A percentile compares a stretch with the other conserved stretches of the same genome.
phyloP scores from a whole-genome alignment of 2,888 invertebrate genomes.

The Synanthedon myopaeformis region DNA sequence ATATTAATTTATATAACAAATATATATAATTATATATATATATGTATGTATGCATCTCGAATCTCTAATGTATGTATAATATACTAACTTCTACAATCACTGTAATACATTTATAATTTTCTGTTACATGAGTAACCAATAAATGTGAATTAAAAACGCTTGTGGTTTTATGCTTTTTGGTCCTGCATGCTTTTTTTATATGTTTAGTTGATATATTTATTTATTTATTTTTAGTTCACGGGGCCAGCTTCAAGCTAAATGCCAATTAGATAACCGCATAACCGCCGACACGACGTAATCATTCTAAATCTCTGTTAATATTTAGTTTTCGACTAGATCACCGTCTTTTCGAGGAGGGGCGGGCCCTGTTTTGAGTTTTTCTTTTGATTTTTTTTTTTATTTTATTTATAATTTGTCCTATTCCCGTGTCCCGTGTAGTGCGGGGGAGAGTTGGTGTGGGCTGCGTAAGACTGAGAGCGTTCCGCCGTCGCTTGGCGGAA shows the following conservation, averaged over 20 bases:
- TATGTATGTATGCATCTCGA: conserved; percentile 10
- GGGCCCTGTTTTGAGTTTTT: conserved; percentile 26
- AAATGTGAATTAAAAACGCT: conserved; percentile 62
- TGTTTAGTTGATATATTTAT: conserved; percentile 23
- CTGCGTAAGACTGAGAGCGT: conserved; percentile 59
- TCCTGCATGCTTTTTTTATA: conserved; percentile 56
- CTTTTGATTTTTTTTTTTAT: conserved; percentile 18
- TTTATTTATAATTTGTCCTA: conserved; percentile 24
- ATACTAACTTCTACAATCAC: conserved; percentile 34
- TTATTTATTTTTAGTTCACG: conserved; percentile 26
- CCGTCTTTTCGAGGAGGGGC: conserved; percentile 18
- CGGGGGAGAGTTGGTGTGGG: conserved; percentile 48
- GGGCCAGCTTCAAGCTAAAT: conserved; percentile 36
- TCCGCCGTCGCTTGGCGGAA: conserved; percentile 46
- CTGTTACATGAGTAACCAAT: conserved; percentile 56
- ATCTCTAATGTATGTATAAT: conserved; percentile 23
- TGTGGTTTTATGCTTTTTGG: conserved; percentile 64
- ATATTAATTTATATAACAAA: conserved; percentile 1
- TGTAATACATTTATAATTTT: conserved; percentile 38
- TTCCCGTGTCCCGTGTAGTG: conserved; percentile 44
- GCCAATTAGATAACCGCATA: neutral
- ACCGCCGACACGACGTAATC: neutral
- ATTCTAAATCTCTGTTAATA: neutral
- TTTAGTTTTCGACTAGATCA: too few relatives aligned
- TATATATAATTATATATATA: conserved; percentile 11